These are phyloP conservation scores for Cecropterus lyciades DNA, from an alignment of 1,140 invertebrate genomes.

Conservation along the genomic window DNA sequence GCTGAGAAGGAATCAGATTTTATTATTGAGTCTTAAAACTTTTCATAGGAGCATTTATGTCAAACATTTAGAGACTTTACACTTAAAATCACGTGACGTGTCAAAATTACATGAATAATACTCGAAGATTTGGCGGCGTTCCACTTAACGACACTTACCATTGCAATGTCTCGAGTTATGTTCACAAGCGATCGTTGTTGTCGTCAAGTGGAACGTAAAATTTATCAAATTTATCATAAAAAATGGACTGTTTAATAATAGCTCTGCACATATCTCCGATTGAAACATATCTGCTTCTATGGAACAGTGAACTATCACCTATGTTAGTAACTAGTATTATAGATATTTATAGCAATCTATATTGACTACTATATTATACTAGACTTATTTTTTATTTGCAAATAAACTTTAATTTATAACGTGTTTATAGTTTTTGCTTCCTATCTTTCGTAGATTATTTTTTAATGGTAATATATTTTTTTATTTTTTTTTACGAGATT, in stretches of 20 bases:
- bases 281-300: constrained; percentile 74
- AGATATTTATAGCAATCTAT: constrained; percentile 38
- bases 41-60: constrained; percentile 78
- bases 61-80: neutral
- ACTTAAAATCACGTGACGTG: neutral
- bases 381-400: constrained; percentile 38
- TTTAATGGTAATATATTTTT: neutral
- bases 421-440: constrained; percentile 21
- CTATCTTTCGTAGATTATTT: constrained; percentile 30
- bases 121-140: neutral
- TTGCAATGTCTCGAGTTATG: neutral
- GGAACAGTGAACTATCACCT: constrained; percentile 45
- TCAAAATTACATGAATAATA: too few species aligned
- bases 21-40: constrained; percentile 42
- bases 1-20: constrained; percentile 42
- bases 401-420: constrained; percentile 36
- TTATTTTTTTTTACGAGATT: constrained; percentile 18
- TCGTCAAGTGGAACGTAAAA: neutral
- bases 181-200: neutral
- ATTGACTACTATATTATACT: constrained; percentile 29
- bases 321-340: constrained; percentile 40
- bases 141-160: neutral
- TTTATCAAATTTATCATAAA: neutral
- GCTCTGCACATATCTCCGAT: constrained; percentile 52
- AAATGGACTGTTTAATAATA: constrained; percentile 20